Conservation (phyloP, 2,888 invertebrate genomes). For the Fabriciana adippe region DNA sequence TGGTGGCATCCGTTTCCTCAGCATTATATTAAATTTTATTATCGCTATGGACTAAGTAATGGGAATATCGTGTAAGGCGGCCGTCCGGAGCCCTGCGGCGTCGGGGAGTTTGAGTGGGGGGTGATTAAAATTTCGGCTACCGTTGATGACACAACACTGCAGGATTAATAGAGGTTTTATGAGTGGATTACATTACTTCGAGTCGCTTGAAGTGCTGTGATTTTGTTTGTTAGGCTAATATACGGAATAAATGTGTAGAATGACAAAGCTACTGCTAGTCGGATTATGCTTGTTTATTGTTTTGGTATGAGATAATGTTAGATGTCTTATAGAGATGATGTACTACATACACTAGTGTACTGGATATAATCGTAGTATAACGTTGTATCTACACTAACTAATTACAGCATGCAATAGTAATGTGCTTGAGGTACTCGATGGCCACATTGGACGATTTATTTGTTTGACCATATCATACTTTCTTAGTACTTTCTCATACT, state of each 20-base stretch:
- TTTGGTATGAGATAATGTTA: background rate
- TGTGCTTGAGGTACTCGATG: too few relatives aligned
- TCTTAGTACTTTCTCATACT: too few relatives aligned
- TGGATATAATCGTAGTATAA: too few relatives aligned
- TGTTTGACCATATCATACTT: too few relatives aligned
- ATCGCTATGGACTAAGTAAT: slow-evolving; percentile 82
- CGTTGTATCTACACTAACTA: too few relatives aligned
- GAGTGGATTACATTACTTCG: slow-evolving; percentile 77
- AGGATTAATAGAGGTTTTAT: slow-evolving; percentile 78
- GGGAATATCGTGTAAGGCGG: slow-evolving; percentile 83
- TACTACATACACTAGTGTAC: too few relatives aligned
- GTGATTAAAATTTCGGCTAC: slow-evolving; percentile 81
- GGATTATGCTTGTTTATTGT: slow-evolving; percentile 6
- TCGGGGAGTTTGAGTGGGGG: slow-evolving; percentile 49
- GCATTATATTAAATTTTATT: slow-evolving; percentile 83
- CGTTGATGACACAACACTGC: slow-evolving; percentile 78
- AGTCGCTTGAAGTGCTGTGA: slow-evolving; percentile 57
- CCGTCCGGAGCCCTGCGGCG: slow-evolving; percentile 71
- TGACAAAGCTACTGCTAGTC: background rate
- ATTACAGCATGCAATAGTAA: too few relatives aligned
- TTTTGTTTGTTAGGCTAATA: slow-evolving; percentile 54
- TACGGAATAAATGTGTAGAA: slow-evolving; percentile 21
- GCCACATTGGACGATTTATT: too few relatives aligned
- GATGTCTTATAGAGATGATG: too few relatives aligned
- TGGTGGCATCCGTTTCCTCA: slow-evolving; percentile 73